Percentiles rank a stretch among this genome's conserved stretches.
phyloP scores from a whole-genome alignment of 1,140 invertebrate species.

The Macrocentrus cingulum region DNA sequence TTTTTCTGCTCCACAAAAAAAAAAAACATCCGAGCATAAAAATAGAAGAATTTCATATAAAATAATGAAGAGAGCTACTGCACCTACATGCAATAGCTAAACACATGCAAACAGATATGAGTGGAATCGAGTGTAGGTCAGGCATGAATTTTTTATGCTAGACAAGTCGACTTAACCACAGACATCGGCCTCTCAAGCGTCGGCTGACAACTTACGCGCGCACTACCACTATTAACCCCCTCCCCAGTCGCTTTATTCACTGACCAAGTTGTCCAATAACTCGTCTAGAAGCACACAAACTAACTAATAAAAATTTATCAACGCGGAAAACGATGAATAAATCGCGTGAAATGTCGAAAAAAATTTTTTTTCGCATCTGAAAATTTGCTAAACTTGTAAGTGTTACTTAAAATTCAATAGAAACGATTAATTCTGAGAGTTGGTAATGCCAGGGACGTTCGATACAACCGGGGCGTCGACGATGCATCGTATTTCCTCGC shows the following conservation, averaged over 20 bases:
- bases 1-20: neutral
- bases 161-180: constrained; percentile 37
- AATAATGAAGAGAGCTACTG: neutral
- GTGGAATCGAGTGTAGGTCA: constrained; percentile 37
- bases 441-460: neutral
- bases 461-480: neutral
- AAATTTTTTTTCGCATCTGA: too few species aligned
- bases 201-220: constrained; percentile 31
- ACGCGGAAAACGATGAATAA: neutral
- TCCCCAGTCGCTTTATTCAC: neutral
- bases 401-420: neutral
- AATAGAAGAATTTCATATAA: neutral
- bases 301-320: neutral
- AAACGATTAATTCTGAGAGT: neutral
- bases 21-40: too few species aligned
- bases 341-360: neutral
- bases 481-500: constrained; percentile 19
- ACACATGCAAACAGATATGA: constrained; percentile 4
- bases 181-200: constrained; percentile 33
- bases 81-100: too few species aligned
- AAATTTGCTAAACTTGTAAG: neutral
- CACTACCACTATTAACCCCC: neutral
- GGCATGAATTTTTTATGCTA: constrained; percentile 46
- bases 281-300: neutral
- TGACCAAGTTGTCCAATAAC: neutral